Evolutionary conservation across 2,113 vertebrate species (phyloP).

Genomic region (Dromiciops gliroides): DNA sequence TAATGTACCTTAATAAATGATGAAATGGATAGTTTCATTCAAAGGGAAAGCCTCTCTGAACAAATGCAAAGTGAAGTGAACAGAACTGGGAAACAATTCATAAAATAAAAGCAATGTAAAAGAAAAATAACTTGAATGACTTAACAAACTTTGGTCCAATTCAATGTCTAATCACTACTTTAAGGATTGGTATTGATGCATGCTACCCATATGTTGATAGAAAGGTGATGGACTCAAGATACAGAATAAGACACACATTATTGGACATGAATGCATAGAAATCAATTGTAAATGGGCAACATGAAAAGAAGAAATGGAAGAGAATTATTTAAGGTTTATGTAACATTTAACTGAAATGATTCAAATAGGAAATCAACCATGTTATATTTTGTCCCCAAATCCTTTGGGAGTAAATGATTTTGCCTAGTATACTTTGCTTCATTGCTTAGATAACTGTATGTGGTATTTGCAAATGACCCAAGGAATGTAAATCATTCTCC

Average conservation of each 20-base stretch:
- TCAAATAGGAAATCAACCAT: constrained; percentile 62
- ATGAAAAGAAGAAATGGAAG: constrained; percentile 24
- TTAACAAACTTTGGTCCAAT: neutral
- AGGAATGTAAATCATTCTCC: constrained; percentile 28
- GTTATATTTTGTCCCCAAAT: constrained; percentile 64
- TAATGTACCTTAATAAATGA: neutral
- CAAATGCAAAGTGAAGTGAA: neutral
- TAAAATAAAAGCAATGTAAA: neutral
- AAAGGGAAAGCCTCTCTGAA: neutral
- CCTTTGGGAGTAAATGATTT: constrained; percentile 62
- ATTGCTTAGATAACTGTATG: constrained; percentile 67
- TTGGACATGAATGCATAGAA: neutral
- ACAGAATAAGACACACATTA: neutral
- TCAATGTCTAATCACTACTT: neutral
- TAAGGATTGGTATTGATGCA: neutral
- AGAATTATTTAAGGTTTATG: constrained; percentile 45
- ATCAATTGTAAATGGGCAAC: constrained; percentile 50
- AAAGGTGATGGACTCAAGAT: neutral
- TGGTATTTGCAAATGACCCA: constrained; percentile 70
- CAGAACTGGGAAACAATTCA: neutral
- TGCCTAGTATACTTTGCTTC: constrained; percentile 51
- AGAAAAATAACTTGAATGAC: neutral
- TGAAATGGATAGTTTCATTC: neutral
- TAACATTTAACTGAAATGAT: constrained; percentile 61
- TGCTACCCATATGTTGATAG: neutral